Base-by-base conservation (phyloP, 2,888 invertebrate genomes). In the Plebejus anna region DNA sequence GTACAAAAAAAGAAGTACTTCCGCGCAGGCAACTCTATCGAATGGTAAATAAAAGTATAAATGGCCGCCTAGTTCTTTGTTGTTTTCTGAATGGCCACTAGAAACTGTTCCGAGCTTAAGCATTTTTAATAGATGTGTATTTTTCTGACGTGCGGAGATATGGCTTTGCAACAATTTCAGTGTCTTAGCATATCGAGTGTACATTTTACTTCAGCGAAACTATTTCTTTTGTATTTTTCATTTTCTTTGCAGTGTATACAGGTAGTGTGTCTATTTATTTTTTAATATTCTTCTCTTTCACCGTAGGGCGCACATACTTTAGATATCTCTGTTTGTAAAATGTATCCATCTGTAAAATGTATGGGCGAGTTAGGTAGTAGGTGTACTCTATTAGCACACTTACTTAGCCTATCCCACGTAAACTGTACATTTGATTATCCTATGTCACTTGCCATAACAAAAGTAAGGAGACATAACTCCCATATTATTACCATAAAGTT, bases 11-110 rank as follows among this genome's bases (percentile, higher is more conserved):
- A 42, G 42, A 22, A 72, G 72, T 22, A 72, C 42, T 72, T 11
- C 36, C 47, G 42, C 47, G 22, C 47, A 72, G 72, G 71, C 71
- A 71, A 47, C 28, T 47, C 9, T 22, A 72, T 72, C 47, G 72
- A 55, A 73, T 32, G 72, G 28, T 28, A 72, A 72, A 72, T 72
- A 72, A 72, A 72, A 72, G 51, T 28, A 42, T 72, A 72, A 72
- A 72, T 42, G 72, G 47, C 47, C 47, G 42, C 4, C 42, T 42
- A 47, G 22, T 72, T 51, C 51, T 73, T 73, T 55, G 55, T 73
- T 73, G 32, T 51, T 13, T 16, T 16, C 73, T 73, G 73, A 73
- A 73, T 73, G 51, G 73, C 72, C 47, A 51, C 28, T 72, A 51
- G 72, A 55, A 51, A 73, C 72, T 28, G 42, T 72, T 42, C 42